A percentile compares a stretch with the other conserved stretches of the same genome.
These are phyloP conservation scores for Esperia sulphurella DNA, from an alignment of 2,888 invertebrate species.

Conservation along the genomic window DNA sequence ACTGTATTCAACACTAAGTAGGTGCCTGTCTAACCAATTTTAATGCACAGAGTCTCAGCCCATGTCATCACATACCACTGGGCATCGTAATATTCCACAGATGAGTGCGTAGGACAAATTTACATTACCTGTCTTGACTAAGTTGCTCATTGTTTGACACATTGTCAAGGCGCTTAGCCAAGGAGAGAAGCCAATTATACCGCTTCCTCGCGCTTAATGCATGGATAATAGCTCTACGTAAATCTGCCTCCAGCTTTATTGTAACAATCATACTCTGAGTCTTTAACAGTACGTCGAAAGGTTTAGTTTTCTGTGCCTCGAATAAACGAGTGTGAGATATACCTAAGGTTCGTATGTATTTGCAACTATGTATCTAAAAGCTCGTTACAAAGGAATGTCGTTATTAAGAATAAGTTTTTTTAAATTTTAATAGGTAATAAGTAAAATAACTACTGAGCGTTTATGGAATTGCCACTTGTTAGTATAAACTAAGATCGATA, in stretches of 20 bases:
- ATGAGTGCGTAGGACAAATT: constrained; percentile 51
- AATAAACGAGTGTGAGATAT: neutral
- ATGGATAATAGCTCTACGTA: constrained; percentile 1
- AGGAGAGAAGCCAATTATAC: constrained; percentile 46
- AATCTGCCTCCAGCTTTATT: neutral
- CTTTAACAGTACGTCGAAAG: neutral
- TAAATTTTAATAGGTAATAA: no score
- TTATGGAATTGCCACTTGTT: no score
- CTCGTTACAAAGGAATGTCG: neutral
- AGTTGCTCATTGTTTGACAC: constrained; percentile 55
- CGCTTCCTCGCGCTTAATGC: constrained; percentile 32
- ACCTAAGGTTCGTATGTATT: neutral
- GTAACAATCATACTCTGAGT: neutral
- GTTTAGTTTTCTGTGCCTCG: neutral
- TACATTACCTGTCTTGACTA: constrained; percentile 52
- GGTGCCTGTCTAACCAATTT: no score
- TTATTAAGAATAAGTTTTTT: neutral
- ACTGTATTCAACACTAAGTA: no score
- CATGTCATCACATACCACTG: constrained; percentile 6
- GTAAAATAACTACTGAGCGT: no score
- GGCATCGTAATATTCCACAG: constrained; percentile 6
- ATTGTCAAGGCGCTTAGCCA: constrained; percentile 61
- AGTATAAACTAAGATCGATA: no score
- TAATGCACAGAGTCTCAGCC: neutral
- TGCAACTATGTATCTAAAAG: neutral